These are phyloP conservation scores for Ifrita kowaldi DNA, from an alignment of 2,113 vertebrate genomes.

Conservation along the genomic window DNA sequence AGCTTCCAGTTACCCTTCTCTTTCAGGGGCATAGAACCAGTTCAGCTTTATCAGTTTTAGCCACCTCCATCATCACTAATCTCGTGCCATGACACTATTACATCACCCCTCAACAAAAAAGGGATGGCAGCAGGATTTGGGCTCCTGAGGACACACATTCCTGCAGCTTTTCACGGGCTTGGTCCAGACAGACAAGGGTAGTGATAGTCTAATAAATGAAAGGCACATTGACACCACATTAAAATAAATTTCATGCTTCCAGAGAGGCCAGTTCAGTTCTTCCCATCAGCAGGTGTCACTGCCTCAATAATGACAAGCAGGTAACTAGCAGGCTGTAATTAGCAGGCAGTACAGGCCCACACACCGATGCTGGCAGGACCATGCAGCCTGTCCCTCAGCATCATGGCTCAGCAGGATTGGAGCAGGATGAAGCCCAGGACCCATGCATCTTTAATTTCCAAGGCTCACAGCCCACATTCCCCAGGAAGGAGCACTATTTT, in stretches of 20 bases:
- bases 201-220: background rate
- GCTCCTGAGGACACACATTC: background rate
- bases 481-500: background rate
- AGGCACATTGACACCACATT: accelerated
- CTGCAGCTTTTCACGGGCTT: background rate
- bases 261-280: background rate
- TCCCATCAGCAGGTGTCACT: background rate
- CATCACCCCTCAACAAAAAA: background rate
- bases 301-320: accelerated
- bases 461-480: background rate
- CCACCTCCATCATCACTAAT: background rate
- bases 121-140: accelerated
- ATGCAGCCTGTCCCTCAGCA: background rate
- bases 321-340: background rate
- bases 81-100: accelerated
- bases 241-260: background rate
- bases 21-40: background rate
- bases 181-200: no score
- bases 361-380: background rate
- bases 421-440: background rate
- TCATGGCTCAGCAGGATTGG: accelerated
- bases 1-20: background rate
- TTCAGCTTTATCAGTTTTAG: background rate
- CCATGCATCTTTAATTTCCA: accelerated
- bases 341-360: background rate